Conservation (phyloP, 1,140 invertebrate species). For the Periplaneta americana region DNA sequence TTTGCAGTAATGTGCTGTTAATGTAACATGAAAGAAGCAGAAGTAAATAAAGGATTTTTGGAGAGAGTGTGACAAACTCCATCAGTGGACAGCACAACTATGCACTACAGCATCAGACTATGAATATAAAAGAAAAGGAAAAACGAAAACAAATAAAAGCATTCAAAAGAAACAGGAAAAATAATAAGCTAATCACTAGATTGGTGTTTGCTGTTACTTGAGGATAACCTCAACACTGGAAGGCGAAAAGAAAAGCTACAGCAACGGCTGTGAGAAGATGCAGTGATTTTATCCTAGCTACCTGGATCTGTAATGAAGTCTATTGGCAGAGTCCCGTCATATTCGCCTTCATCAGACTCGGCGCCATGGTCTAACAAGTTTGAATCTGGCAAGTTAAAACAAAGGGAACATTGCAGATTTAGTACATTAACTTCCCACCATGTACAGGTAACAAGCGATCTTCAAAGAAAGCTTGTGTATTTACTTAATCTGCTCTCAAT, state of each 20-base stretch:
- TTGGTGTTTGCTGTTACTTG: background rate
- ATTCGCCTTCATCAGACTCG: background rate
- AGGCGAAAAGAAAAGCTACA: background rate
- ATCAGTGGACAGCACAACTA: conserved; percentile 1
- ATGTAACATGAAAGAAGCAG: too few relatives aligned
- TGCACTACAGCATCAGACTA: background rate
- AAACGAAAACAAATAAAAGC: background rate
- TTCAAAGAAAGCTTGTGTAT: too few relatives aligned
- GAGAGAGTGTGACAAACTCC: too few relatives aligned
- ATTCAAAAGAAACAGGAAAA: background rate
- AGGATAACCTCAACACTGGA: background rate
- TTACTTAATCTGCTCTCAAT: too few relatives aligned
- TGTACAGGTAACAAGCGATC: too few relatives aligned
- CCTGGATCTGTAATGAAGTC: background rate
- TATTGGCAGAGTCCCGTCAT: background rate
- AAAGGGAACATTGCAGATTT: background rate
- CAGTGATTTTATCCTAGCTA: background rate
- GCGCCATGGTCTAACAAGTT: background rate
- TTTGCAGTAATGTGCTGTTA: too few relatives aligned
- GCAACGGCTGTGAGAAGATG: background rate
- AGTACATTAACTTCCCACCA: too few relatives aligned
- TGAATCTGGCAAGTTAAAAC: background rate
- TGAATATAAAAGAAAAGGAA: background rate
- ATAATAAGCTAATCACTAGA: background rate
- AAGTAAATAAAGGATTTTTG: too few relatives aligned